phyloP scores from a whole-genome alignment of 2,113 vertebrate genomes.

The Odontophorus gujanensis region DNA sequence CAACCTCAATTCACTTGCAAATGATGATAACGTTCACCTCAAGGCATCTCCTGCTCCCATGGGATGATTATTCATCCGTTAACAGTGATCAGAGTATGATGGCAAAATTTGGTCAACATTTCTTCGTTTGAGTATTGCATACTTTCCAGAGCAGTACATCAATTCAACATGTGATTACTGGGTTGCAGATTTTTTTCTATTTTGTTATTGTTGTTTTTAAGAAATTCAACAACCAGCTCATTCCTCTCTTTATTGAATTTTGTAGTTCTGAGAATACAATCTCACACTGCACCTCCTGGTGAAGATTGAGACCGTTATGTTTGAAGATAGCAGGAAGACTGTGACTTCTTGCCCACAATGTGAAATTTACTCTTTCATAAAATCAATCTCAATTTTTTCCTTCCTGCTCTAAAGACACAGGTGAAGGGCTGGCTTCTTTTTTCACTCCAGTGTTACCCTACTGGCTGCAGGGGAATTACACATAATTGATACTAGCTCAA shows the following conservation, averaged over 20 bases:
- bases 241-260: neutral
- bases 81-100: neutral
- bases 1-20: neutral
- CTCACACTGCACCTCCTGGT: neutral
- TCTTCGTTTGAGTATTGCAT: rapidly evolving
- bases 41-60: neutral
- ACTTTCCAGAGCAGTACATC: neutral
- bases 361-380: rapidly evolving
- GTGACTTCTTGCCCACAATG: neutral
- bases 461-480: neutral
- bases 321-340: neutral
- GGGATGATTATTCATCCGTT: neutral
- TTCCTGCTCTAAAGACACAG: neutral
- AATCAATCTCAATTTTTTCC: neutral
- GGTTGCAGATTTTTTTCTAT: neutral
- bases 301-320: neutral
- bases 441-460: neutral
- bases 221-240: neutral
- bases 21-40: neutral
- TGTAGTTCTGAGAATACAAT: neutral
- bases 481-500: neutral
- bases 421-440: neutral
- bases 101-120: neutral
- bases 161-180: neutral
- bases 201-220: neutral